These are phyloP conservation scores for Anhinga anhinga DNA, from an alignment of 2,113 vertebrate species.

Conservation along the genomic window DNA sequence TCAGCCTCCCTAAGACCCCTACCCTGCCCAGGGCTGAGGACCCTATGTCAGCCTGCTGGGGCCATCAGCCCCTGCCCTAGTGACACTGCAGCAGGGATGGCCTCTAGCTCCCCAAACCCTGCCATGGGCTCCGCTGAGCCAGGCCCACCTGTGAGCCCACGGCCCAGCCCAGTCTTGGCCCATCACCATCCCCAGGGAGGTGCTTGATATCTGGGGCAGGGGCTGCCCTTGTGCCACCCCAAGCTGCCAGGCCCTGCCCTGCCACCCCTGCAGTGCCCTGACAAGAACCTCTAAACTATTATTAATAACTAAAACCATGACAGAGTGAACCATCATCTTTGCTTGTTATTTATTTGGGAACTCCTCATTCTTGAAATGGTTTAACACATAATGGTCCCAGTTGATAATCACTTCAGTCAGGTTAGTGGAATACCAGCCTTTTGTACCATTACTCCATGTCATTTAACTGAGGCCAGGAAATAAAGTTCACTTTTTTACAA, in stretches of 20 bases:
- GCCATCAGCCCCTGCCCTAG: not conserved
- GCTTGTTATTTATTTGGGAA: not conserved
- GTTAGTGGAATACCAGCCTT: not conserved
- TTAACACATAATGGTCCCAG: not conserved
- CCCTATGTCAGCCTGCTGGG: not conserved
- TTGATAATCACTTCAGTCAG: not conserved
- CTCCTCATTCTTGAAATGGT: not conserved
- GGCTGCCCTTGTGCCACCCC: not conserved
- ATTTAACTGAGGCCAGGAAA: not conserved
- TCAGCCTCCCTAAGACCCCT: not conserved
- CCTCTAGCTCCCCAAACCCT: not conserved
- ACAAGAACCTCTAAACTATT: not conserved
- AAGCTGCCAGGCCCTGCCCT: not conserved
- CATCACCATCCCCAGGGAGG: accelerated
- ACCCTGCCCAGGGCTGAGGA: not conserved
- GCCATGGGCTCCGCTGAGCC: not conserved
- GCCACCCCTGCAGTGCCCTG: not conserved
- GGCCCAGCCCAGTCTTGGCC: not conserved
- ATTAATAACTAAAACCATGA: not conserved
- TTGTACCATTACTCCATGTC: not conserved
- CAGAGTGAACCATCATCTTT: not conserved
- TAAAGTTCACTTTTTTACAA: not conserved
- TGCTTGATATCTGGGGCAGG: accelerated
- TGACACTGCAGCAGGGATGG: accelerated
- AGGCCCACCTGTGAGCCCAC: not conserved